Base-by-base conservation (phyloP, 2,797 vertebrate genomes). In the Spinibarbus caldwelli region DNA sequence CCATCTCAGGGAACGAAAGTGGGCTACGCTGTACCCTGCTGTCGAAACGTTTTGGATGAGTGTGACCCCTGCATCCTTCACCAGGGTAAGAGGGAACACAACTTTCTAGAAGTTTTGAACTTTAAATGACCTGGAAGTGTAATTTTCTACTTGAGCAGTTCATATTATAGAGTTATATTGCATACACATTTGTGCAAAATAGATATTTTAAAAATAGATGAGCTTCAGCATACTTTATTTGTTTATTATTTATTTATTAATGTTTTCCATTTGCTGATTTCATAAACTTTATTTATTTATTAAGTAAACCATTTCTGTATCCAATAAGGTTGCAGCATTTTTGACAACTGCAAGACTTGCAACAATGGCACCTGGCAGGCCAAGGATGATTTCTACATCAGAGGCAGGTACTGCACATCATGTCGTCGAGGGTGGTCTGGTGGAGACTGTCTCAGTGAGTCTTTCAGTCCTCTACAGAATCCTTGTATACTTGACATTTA, bases 31-130 rank as follows among this genome's bases (percentile, higher is more conserved):
- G 97, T 98, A 62, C 97, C 97, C 21, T 98, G 97, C 94, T 99
- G 97, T 93, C 94, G 96, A 71, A 98, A 98, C 0, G 96, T 95
- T 83, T 95, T 97, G 3, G 95, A 97, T 0, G 95, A 97, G 82
- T 99, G 97, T 19, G 97, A 98, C 88, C 97, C 97, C 89, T 98
- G 97, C 82, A 96, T 98, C 90, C 94, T 97, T 83, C 96, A 97
- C 89, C 97, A 97, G 93, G 97, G 97, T 98, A 91, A 75, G 62
- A 31, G 2, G 14, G 21, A 80, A 41, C 57, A n/a, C 9, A 77
- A 29, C 59, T 62, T 23, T 41, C 21, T 68, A 41, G 8, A 68
- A 41, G 21, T 70, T n/a, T n/a, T 3, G 0, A 29, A 62, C 8
- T 78, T 26, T 43, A 3, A 5, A 62, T 43, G 1, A 59, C 14